phyloP scores from a whole-genome alignment of 2,113 vertebrate genomes.

The Austrofundulus limnaeus region DNA sequence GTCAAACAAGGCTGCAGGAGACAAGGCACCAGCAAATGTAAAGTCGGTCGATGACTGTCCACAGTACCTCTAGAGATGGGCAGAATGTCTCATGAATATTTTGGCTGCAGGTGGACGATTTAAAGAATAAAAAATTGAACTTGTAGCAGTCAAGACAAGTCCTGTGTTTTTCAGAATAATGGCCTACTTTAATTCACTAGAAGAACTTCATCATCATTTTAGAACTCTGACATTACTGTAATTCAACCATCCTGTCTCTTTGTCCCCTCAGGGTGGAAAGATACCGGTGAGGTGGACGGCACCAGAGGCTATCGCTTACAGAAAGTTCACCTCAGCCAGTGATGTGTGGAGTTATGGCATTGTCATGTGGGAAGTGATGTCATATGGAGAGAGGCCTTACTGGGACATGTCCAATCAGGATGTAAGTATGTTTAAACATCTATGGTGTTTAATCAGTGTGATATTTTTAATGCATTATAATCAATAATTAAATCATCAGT shows the following conservation, averaged over 20 bases:
- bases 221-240: background rate
- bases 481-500: background rate
- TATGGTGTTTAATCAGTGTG: background rate
- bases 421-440: slow-evolving; percentile 76
- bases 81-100: slow-evolving; percentile 11
- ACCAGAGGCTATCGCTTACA: slow-evolving; percentile 82
- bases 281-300: slow-evolving; percentile 84
- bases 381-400: slow-evolving; percentile 82
- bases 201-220: background rate
- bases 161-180: background rate
- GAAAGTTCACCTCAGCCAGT: slow-evolving; percentile 83
- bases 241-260: background rate
- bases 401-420: slow-evolving; percentile 87
- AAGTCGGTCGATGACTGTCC: slow-evolving; percentile 59
- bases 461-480: background rate
- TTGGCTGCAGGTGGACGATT: slow-evolving; percentile 26
- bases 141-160: background rate
- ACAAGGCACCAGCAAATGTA: slow-evolving; percentile 50
- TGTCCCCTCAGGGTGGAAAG: slow-evolving; percentile 75
- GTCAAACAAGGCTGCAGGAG: slow-evolving; percentile 56
- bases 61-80: slow-evolving; percentile 32
- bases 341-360: slow-evolving; percentile 85
- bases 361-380: slow-evolving; percentile 86
- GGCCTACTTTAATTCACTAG: background rate
- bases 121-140: slow-evolving; percentile 9